These are phyloP conservation scores for Oncorhynchus gorbuscha DNA, from an alignment of 2,113 vertebrate species.

Conservation along the genomic window DNA sequence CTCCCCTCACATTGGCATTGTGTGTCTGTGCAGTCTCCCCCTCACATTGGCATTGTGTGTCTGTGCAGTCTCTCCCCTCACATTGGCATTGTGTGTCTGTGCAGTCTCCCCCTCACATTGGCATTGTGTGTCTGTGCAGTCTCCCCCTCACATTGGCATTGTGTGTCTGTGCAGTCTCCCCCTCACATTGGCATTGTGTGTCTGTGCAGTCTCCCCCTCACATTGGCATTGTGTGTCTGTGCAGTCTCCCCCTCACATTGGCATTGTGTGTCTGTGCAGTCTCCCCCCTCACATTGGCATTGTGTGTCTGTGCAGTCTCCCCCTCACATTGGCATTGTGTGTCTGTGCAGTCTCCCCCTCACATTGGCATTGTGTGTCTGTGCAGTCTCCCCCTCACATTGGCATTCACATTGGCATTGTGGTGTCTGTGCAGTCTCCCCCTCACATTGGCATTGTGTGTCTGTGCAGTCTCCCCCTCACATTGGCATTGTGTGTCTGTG, in stretches of 20 bases:
- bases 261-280: conserved; percentile 33
- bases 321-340: conserved; percentile 32
- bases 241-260: conserved; percentile 21
- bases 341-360: conserved; percentile 24
- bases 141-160: conserved; percentile 31
- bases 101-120: conserved; percentile 21
- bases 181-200: conserved; percentile 32
- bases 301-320: conserved; percentile 33
- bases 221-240: conserved; percentile 29
- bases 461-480: conserved; percentile 23
- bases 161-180: conserved; percentile 26
- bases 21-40: conserved; percentile 25
- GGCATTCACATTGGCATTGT: too few relatives aligned
- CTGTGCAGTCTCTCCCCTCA: conserved; percentile 25
- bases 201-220: conserved; percentile 23
- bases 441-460: conserved; percentile 31
- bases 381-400: conserved; percentile 23
- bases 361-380: conserved; percentile 28
- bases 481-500: conserved; percentile 30
- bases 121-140: conserved; percentile 33
- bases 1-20: conserved; percentile 30
- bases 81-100: conserved; percentile 29
- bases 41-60: conserved; percentile 31
- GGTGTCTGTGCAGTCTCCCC: too few relatives aligned
- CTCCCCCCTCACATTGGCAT: conserved; percentile 27